phyloP scores from a whole-genome alignment of 1,140 invertebrate species.

The Lanistes nyassanus region DNA sequence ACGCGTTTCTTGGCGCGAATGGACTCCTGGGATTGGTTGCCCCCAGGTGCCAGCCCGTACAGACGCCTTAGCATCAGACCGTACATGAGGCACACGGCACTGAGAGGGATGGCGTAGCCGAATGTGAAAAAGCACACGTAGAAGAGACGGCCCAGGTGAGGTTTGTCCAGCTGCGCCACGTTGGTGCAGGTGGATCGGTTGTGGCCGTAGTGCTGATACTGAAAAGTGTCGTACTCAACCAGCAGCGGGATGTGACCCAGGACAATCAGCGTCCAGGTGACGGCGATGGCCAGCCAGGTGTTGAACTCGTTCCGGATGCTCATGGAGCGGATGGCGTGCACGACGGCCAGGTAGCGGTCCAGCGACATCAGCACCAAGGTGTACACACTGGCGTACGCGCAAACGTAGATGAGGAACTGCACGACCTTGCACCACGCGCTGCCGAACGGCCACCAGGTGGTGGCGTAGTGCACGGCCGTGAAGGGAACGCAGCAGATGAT shows the following conservation, averaged over 20 bases:
- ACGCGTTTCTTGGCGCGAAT: conserved; percentile 88
- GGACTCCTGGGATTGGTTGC: conserved; percentile 76
- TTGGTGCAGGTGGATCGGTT: conserved; percentile 54
- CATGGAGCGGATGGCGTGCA: conserved; percentile 92
- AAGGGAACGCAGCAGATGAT: conserved; percentile 93
- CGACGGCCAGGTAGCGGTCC: conserved; percentile 93
- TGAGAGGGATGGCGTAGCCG: conserved; percentile 67
- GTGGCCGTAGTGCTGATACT: conserved; percentile 69
- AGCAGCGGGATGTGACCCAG: conserved; percentile 79
- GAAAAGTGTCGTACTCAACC: conserved; percentile 77
- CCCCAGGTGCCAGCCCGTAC: conserved; percentile 76
- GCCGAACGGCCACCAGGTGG: conserved; percentile 85
- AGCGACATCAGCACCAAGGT: conserved; percentile 95
- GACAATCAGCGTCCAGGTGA: conserved; percentile 82
- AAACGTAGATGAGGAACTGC: conserved; percentile 78
- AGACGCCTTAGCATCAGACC: conserved; percentile 85
- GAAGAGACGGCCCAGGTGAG: conserved; percentile 42
- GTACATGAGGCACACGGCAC: conserved; percentile 87
- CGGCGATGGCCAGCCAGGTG: conserved; percentile 76
- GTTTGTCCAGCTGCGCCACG: conserved; percentile 1
- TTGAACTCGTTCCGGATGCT: conserved; percentile 86
- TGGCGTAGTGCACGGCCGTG: conserved; percentile 66
- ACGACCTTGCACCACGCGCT: conserved; percentile 90
- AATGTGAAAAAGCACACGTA: conserved; percentile 67
- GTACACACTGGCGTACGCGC: conserved; percentile 92